Percentiles rank a stretch among this genome's conserved stretches.
These are phyloP conservation scores for Sebastes elongatus DNA, from an alignment of 2,797 vertebrate genomes.

Conservation along the genomic window DNA sequence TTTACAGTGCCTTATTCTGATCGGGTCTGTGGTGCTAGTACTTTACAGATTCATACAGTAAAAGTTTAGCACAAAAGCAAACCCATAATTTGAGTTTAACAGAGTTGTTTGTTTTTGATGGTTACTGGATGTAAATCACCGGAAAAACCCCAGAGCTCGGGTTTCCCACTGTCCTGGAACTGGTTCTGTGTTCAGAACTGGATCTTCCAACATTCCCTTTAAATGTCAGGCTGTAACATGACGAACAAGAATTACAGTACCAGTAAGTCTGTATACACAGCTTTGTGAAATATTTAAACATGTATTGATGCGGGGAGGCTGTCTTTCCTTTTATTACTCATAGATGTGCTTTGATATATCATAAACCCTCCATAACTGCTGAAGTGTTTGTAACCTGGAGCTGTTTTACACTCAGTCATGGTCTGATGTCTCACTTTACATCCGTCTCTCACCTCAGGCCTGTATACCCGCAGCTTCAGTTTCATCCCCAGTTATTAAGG, in stretches of 20 bases:
- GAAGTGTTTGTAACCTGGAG: constrained; percentile 14
- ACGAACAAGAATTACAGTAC: background rate
- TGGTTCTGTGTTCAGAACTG: background rate
- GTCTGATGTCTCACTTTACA: constrained; percentile 25
- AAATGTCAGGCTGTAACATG: background rate
- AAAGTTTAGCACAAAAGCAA: background rate
- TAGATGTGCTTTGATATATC: constrained; percentile 26
- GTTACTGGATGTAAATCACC: background rate
- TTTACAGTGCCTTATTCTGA: background rate
- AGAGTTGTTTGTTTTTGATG: background rate
- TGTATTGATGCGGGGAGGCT: background rate
- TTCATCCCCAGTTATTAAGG: constrained; percentile 64
- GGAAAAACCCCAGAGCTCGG: background rate
- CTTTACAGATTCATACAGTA: background rate
- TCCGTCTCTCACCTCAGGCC: constrained; percentile 23
- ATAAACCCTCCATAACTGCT: constrained; percentile 1
- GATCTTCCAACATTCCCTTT: background rate
- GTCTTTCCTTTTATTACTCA: constrained; percentile 17
- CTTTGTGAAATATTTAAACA: background rate
- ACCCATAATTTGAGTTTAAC: background rate
- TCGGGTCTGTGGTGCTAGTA: background rate
- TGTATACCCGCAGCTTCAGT: constrained; percentile 37
- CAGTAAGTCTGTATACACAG: background rate
- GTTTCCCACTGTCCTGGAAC: background rate
- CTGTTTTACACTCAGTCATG: constrained; percentile 18